phyloP scores from a whole-genome alignment of 2,888 invertebrate genomes.

The Oscheius sp. region DNA sequence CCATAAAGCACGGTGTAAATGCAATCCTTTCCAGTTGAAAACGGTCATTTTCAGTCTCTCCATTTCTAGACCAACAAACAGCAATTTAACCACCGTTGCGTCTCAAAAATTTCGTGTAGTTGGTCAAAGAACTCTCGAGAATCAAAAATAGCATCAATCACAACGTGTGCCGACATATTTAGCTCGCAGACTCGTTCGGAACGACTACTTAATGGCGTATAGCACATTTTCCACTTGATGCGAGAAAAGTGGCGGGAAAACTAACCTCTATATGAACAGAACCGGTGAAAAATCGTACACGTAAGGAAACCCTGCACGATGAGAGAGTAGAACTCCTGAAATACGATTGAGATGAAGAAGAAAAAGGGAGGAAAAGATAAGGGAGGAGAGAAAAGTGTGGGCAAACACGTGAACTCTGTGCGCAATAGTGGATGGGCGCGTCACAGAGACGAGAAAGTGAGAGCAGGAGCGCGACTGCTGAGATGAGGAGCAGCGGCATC shows the following conservation, averaged over 20 bases:
- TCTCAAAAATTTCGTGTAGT: no score
- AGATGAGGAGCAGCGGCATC: background rate
- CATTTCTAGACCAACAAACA: no score
- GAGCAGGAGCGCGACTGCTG: constrained; percentile 3
- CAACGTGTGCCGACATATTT: no score
- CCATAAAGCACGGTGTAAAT: no score
- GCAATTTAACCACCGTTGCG: no score
- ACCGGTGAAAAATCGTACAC: constrained; percentile 19
- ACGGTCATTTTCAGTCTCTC: no score
- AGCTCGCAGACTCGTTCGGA: no score
- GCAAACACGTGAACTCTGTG: constrained; percentile 4
- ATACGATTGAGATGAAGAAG: background rate
- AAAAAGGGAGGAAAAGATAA: background rate
- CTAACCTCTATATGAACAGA: constrained; percentile 13
- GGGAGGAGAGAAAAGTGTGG: constrained; percentile 7
- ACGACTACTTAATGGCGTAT: no score
- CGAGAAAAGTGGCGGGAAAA: background rate
- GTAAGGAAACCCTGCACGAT: constrained; percentile 25
- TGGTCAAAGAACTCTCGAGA: no score
- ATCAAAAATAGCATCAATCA: no score
- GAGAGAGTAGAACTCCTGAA: constrained; percentile 7
- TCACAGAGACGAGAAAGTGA: constrained; percentile 5
- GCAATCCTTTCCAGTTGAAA: no score
- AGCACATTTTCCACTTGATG: no score
- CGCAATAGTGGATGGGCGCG: constrained; percentile 8